Evolutionary conservation across 2,113 vertebrate genomes (phyloP).

Genomic region (Mirza zaza): DNA sequence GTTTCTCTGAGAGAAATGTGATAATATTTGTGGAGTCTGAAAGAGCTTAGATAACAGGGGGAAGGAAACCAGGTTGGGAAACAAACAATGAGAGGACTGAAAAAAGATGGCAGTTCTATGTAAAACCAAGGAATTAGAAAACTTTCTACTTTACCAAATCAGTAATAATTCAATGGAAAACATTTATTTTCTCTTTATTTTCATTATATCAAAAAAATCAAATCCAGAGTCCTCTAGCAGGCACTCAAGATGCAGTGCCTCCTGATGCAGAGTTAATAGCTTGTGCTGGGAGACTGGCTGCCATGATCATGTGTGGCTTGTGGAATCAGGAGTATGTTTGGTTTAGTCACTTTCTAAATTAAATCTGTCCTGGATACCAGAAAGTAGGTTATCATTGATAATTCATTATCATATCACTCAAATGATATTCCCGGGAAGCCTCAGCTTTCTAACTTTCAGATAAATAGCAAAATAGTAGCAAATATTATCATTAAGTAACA

Average conservation of each 20-base stretch:
- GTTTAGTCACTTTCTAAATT: conserved; percentile 64
- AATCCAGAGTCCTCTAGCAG: not conserved
- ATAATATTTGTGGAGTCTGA: not conserved
- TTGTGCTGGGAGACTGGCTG: not conserved
- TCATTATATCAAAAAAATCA: not conserved
- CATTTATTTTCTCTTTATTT: not conserved
- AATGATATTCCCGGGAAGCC: conserved; percentile 47
- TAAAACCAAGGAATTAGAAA: conserved; percentile 42
- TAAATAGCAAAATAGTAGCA: conserved; percentile 75
- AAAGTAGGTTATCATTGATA: conserved; percentile 58
- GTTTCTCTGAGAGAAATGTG: not conserved
- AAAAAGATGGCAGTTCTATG: not conserved
- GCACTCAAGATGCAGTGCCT: not conserved
- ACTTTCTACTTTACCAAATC: not conserved
- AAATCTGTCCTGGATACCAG: conserved; percentile 54
- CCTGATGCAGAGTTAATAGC: not conserved
- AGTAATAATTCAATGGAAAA: not conserved
- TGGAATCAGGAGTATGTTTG: conserved; percentile 25
- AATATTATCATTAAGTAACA: conserved; percentile 81
- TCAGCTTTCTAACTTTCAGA: conserved; percentile 63
- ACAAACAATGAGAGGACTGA: not conserved
- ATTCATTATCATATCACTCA: conserved; percentile 61
- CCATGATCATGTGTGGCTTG: not conserved
- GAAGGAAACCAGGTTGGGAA: not conserved
- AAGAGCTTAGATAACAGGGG: not conserved